Evolutionary conservation across 2,797 vertebrate species (phyloP), one percentile per base, ranked within the genome.

Genomic region (Neosalanx taihuensis): DNA sequence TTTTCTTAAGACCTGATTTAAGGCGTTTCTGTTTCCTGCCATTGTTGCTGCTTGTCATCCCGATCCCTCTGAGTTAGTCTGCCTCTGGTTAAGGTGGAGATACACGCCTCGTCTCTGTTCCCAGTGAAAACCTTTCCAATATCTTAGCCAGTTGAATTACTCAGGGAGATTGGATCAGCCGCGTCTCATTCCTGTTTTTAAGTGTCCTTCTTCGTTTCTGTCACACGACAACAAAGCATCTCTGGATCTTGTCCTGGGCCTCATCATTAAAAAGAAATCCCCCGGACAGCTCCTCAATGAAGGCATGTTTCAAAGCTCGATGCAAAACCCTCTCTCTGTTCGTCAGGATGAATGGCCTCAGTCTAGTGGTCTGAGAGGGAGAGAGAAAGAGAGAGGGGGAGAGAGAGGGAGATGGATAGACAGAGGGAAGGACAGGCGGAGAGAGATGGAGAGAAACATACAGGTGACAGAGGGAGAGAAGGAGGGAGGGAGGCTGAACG

Each of bases 121-220:
- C 60, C 10, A 26, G 5, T 37, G 68, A 81, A 78, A 73, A 69
- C 67, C 26, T 35, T 64, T 59, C 41, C 61, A 65, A 57, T 85
- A 67, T 71, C 59, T 17, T 53, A 46, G 64, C n/a, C 18, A 37
- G 69, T 64, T 53, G 67, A 67, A 71, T 74, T 72, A 62, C 6
- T 72, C 68, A 64, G 9, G 41, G 53, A 57, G 67, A 64, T 61
- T 6, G n/a, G 66, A 17, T 53, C 41, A 63, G 31, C 35, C 18
- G 37, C 2, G 17, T 0, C 17, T 18, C 17, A 56, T 41, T 64
- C 71, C 10, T 7, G 23, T 26, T 75, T 69, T 70, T 37, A 75
- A 68, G 46, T 66, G 61, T 20, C 56, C 23, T 35, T 30, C 35
- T 62, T 59, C 70, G 57, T 75, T 69, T 56, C 15, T 60, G 64